Conservation (phyloP, 2,888 invertebrate species). For the Phlogophora meticulosa region DNA sequence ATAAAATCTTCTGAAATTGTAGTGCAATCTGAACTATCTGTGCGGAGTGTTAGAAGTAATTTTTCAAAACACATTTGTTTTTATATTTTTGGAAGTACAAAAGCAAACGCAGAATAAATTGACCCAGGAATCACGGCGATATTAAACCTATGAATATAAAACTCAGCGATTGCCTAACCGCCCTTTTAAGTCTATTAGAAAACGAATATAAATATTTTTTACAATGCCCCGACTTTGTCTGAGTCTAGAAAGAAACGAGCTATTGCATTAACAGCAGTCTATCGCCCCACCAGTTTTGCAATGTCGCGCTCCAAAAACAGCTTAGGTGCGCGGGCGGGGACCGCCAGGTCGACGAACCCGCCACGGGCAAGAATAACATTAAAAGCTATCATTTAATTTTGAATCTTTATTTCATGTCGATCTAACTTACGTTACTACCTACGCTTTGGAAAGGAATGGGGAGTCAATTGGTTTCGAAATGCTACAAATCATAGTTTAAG, state of each 20-base stretch:
- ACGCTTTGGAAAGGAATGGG: constrained; percentile 14
- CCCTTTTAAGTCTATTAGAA: too few relatives aligned
- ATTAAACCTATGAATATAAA: too few relatives aligned
- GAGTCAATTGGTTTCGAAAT: constrained; percentile 19
- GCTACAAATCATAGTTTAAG: not conserved
- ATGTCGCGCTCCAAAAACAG: constrained; percentile 86
- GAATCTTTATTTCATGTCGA: constrained; percentile 54
- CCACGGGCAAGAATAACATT: constrained; percentile 77
- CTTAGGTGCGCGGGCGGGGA: constrained; percentile 79
- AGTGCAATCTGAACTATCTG: too few relatives aligned
- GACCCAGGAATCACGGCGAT: too few relatives aligned
- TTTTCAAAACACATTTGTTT: too few relatives aligned
- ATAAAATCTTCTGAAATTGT: too few relatives aligned
- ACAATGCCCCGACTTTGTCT: constrained; percentile 17
- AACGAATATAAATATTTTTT: not conserved
- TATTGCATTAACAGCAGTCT: constrained; percentile 49
- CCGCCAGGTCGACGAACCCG: constrained; percentile 82
- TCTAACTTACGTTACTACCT: constrained; percentile 20
- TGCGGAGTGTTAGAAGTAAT: too few relatives aligned
- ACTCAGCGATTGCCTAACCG: too few relatives aligned
- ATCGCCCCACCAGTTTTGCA: constrained; percentile 73
- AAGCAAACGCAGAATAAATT: too few relatives aligned
- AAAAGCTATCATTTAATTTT: constrained; percentile 66
- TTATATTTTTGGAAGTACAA: too few relatives aligned
- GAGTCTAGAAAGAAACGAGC: constrained; percentile 35